Evolutionary conservation across 2,888 invertebrate species (phyloP).

Genomic region (Drosophila ustulata): DNA sequence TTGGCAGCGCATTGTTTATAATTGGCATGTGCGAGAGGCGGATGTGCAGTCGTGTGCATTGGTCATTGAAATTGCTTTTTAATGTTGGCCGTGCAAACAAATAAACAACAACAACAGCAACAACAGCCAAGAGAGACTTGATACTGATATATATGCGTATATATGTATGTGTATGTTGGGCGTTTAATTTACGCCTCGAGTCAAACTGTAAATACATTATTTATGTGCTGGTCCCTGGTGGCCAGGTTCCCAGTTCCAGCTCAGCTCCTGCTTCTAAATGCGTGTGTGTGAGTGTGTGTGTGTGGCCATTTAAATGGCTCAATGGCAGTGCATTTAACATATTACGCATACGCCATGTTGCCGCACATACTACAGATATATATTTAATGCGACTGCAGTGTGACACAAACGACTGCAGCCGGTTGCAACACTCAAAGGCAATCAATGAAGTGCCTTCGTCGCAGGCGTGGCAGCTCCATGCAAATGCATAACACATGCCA

Average conservation of each 20-base stretch:
- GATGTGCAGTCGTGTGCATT: slow-evolving; percentile 72
- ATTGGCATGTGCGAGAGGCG: slow-evolving; percentile 50
- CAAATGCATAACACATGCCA: slow-evolving; percentile 29
- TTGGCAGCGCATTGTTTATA: slow-evolving; percentile 62
- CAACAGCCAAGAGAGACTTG: not conserved
- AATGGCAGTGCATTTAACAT: slow-evolving; percentile 52
- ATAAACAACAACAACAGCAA: slow-evolving; percentile 42
- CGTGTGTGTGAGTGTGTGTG: slow-evolving; percentile 4
- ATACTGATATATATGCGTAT: slow-evolving; percentile 23
- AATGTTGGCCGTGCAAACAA: slow-evolving; percentile 63
- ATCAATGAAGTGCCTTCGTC: slow-evolving; percentile 67
- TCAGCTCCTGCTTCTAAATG: slow-evolving; percentile 5
- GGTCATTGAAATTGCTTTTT: slow-evolving; percentile 73
- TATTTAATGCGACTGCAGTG: slow-evolving; percentile 63
- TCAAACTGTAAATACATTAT: slow-evolving; percentile 62
- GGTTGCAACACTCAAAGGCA: slow-evolving; percentile 62
- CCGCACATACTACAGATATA: slow-evolving; percentile 4
- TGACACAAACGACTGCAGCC: slow-evolving; percentile 47
- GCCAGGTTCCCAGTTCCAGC: slow-evolving; percentile 19
- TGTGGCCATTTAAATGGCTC: slow-evolving; percentile 45
- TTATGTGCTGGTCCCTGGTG: slow-evolving; percentile 32
- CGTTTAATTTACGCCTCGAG: slow-evolving; percentile 70
- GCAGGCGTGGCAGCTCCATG: slow-evolving; percentile 45
- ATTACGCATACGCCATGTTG: slow-evolving; percentile 66
- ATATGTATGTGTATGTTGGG: slow-evolving; percentile 16